A percentile compares a stretch with the other conserved stretches of the same genome.
These are phyloP conservation scores for Kuschelorhynchus macadamiae DNA, from an alignment of 2,888 invertebrate species.

Conservation along the genomic window DNA sequence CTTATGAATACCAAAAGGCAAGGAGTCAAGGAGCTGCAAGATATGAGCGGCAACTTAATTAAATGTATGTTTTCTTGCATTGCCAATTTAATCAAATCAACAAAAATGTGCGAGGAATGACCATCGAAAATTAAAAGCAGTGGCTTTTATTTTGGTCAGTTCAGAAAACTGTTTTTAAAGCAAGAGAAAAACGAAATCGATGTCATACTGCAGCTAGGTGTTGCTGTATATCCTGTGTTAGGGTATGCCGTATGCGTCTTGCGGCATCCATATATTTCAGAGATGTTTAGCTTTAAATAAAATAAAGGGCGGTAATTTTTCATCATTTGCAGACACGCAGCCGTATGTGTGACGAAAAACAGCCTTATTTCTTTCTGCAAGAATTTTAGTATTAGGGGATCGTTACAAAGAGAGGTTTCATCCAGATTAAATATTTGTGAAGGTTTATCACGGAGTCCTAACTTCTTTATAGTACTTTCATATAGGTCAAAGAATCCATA, in stretches of 20 bases:
- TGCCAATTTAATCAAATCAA: not conserved
- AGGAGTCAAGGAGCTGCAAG: not conserved
- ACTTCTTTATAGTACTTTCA: not conserved
- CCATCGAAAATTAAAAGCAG: constrained; percentile 1
- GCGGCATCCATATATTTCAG: too few relatives aligned
- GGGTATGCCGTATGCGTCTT: too few relatives aligned
- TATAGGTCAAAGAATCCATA: not conserved
- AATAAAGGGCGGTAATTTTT: too few relatives aligned
- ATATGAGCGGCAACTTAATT: not conserved
- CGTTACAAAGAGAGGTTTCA: too few relatives aligned
- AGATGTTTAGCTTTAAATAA: too few relatives aligned
- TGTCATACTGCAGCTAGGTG: not conserved
- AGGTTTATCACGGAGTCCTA: not conserved
- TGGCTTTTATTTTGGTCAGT: not conserved
- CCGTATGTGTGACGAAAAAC: not conserved
- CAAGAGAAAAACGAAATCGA: not conserved
- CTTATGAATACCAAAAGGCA: too few relatives aligned
- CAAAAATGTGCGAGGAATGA: not conserved
- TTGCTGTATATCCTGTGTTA: not conserved
- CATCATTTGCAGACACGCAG: too few relatives aligned
- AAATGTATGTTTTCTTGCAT: not conserved
- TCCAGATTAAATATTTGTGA: not conserved
- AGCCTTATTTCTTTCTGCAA: too few relatives aligned
- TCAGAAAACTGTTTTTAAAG: constrained; percentile 1
- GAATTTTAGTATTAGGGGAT: too few relatives aligned